Conservation (phyloP, 1,140 invertebrate species). For the Paraescarpia echinospica region DNA sequence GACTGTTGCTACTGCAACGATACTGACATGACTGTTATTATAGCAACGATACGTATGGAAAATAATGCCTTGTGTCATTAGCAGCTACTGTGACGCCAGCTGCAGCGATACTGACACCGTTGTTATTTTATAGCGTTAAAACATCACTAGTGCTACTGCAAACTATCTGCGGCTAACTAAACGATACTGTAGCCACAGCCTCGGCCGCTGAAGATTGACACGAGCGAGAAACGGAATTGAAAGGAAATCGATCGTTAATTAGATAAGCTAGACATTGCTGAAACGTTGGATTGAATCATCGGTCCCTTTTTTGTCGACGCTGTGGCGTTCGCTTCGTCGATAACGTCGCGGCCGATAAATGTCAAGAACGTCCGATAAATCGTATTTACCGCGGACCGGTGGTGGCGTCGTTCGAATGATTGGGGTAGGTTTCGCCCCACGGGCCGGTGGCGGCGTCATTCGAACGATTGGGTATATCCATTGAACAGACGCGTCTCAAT, state of each 20-base stretch:
- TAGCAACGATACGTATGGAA: not conserved
- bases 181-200: not conserved
- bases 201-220: not conserved
- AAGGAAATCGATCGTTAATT: not conserved
- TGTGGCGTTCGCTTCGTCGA: not conserved
- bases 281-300: not conserved
- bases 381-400: not conserved
- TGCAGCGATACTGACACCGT: not conserved
- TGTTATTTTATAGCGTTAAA: not conserved
- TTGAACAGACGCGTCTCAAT: too few species aligned
- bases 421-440: not conserved
- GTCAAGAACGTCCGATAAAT: not conserved
- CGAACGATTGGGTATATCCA: not conserved
- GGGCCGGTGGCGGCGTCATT: too few species aligned
- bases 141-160: not conserved
- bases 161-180: not conserved
- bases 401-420: not conserved
- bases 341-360: constrained; percentile 3
- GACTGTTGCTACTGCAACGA: not conserved
- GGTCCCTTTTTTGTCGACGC: not conserved
- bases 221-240: not conserved
- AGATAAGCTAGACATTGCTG: not conserved
- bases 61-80: not conserved
- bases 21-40: not conserved
- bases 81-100: not conserved